phyloP scores from a whole-genome alignment of 2,113 vertebrate genomes.

The Gorsachius goisagi region DNA sequence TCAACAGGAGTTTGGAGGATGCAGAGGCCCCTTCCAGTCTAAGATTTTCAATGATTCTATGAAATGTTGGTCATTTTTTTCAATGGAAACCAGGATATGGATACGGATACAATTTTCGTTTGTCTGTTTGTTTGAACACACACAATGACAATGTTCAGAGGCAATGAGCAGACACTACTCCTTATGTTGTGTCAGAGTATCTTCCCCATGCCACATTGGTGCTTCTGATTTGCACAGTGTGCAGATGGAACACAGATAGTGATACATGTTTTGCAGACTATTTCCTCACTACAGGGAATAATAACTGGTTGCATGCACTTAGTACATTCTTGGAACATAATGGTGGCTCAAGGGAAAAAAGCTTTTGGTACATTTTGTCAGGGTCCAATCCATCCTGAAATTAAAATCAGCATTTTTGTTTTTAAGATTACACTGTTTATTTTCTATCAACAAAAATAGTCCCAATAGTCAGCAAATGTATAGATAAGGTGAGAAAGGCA shows the following conservation, averaged over 20 bases:
- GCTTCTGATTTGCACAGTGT: background rate
- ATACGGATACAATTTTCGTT: background rate
- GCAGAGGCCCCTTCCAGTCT: background rate
- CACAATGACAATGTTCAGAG: background rate
- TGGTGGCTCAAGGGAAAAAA: background rate
- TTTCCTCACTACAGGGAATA: background rate
- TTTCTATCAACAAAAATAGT: background rate
- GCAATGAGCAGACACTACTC: background rate
- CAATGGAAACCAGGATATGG: background rate
- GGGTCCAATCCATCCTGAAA: background rate
- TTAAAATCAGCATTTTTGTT: background rate
- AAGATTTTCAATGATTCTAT: background rate
- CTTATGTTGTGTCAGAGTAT: background rate
- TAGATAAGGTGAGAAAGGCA: background rate
- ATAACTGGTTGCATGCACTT: background rate
- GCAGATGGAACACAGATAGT: background rate
- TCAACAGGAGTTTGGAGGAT: background rate
- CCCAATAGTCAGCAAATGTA: background rate
- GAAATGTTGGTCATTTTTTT: background rate
- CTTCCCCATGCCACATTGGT: background rate
- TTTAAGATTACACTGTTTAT: background rate
- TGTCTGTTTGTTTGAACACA: background rate
- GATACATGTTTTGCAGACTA: background rate
- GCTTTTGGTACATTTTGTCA: background rate
- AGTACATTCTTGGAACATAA: background rate